A percentile compares a stretch with the other conserved stretches of the same genome.
Conservation (phyloP, 2,113 vertebrate species). For the Coturnix japonica region DNA sequence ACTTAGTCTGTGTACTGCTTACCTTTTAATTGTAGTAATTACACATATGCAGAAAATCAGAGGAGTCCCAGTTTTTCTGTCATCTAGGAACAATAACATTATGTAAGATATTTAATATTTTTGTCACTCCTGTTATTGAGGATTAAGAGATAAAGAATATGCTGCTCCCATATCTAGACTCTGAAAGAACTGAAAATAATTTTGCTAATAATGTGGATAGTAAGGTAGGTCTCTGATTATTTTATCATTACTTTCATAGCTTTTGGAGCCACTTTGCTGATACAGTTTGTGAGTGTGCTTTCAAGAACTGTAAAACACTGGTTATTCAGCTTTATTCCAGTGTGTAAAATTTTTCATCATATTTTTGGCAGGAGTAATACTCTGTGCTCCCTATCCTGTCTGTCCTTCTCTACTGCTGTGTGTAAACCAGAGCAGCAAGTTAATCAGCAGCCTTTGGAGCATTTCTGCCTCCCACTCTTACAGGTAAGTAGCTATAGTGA, state of each 20-base stretch:
- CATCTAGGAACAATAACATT: neutral
- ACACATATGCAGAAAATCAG: neutral
- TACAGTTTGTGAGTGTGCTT: neutral
- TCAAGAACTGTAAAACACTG: neutral
- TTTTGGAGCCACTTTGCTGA: neutral
- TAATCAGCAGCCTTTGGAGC: neutral
- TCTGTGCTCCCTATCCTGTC: neutral
- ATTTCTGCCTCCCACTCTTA: fast-evolving
- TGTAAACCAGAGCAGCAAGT: neutral
- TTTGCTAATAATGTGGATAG: neutral
- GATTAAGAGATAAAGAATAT: neutral
- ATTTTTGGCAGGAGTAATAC: neutral
- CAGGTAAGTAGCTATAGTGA: fast-evolving
- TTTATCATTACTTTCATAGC: neutral
- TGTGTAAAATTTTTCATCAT: neutral
- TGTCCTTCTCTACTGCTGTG: neutral
- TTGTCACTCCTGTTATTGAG: neutral
- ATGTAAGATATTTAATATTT: neutral
- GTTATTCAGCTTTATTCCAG: neutral
- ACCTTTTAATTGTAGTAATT: neutral
- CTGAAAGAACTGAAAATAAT: neutral
- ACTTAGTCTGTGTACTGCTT: neutral
- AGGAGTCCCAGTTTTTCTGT: neutral
- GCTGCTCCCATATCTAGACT: fast-evolving
- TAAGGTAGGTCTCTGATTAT: neutral